These are phyloP conservation scores for Zophobas atratus DNA, from an alignment of 1,140 invertebrate genomes.

Conservation along the genomic window DNA sequence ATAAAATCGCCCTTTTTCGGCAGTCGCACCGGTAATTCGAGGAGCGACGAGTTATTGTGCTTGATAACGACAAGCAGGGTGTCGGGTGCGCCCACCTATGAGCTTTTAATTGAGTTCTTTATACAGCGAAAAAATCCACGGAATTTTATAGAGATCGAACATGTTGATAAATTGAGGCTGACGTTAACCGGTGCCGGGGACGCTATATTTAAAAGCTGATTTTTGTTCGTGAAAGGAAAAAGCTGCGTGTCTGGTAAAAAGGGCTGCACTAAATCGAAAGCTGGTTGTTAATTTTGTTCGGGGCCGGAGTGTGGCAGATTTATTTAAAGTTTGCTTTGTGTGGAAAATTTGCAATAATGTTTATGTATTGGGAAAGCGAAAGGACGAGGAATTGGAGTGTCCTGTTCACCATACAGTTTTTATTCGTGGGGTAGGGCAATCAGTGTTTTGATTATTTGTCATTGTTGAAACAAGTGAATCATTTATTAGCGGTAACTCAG, in stretches of 20 bases:
- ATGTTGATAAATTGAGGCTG: conserved; percentile 33
- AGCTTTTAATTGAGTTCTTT: conserved; percentile 22
- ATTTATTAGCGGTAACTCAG: too few species aligned
- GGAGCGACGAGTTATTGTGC: conserved; percentile 13
- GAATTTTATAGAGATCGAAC: conserved; percentile 19
- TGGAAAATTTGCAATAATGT: not conserved
- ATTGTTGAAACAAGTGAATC: too few species aligned
- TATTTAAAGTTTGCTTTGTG: too few species aligned
- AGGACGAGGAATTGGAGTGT: too few species aligned
- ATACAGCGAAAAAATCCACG: conserved; percentile 5
- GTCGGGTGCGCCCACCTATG: not conserved
- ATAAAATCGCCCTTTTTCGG: not conserved
- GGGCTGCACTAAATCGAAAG: not conserved
- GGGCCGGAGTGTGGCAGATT: not conserved
- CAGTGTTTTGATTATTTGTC: too few species aligned
- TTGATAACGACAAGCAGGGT: not conserved
- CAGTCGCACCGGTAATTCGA: not conserved
- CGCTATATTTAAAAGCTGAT: conserved; percentile 32
- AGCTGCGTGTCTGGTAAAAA: conserved; percentile 9
- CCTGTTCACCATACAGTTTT: too few species aligned
- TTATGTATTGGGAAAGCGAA: too few species aligned
- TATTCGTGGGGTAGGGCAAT: too few species aligned
- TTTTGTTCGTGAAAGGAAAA: conserved; percentile 26
- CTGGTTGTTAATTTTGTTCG: not conserved
- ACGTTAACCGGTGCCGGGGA: conserved; percentile 15